Percentiles rank a stretch among this genome's conserved stretches.
phyloP scores from a whole-genome alignment of 1,140 invertebrate species.

The Bombyx mandarina region DNA sequence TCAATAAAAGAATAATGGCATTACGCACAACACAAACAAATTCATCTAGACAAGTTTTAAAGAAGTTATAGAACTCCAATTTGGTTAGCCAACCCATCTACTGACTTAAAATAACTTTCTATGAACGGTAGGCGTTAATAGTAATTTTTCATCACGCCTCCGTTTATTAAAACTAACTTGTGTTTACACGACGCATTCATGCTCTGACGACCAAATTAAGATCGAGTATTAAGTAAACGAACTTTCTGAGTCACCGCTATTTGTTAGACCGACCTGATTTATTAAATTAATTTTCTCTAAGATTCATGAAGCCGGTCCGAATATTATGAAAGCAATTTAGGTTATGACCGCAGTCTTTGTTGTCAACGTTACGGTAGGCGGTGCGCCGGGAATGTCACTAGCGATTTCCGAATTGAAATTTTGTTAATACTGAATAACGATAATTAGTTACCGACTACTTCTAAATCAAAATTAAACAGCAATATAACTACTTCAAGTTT shows the following conservation, averaged over 20 bases:
- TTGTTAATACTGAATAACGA: conserved; percentile 10
- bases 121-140: conserved; percentile 8
- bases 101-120: conserved; percentile 11
- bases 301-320: conserved; percentile 39
- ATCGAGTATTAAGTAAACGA: conserved; percentile 35
- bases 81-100: conserved; percentile 10
- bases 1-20: conserved; percentile 13
- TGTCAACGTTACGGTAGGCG: conserved; percentile 26
- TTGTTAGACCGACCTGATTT: conserved; percentile 44
- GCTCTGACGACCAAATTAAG: conserved; percentile 33
- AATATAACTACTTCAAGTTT: no score
- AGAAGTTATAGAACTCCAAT: conserved; percentile 14
- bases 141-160: conserved; percentile 11
- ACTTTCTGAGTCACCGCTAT: conserved; percentile 35
- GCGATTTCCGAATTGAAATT: conserved; percentile 32
- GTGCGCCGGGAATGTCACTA: conserved; percentile 12
- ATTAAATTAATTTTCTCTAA: conserved; percentile 58
- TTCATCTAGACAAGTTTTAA: conserved; percentile 18
- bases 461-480: neutral
- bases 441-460: conserved; percentile 3
- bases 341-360: conserved; percentile 47
- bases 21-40: conserved; percentile 18
- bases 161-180: conserved; percentile 18
- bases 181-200: conserved; percentile 16
- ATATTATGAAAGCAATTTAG: conserved; percentile 57